Evolutionary conservation across 2,797 vertebrate species (phyloP).

Genomic region (Ispidina lecontei): DNA sequence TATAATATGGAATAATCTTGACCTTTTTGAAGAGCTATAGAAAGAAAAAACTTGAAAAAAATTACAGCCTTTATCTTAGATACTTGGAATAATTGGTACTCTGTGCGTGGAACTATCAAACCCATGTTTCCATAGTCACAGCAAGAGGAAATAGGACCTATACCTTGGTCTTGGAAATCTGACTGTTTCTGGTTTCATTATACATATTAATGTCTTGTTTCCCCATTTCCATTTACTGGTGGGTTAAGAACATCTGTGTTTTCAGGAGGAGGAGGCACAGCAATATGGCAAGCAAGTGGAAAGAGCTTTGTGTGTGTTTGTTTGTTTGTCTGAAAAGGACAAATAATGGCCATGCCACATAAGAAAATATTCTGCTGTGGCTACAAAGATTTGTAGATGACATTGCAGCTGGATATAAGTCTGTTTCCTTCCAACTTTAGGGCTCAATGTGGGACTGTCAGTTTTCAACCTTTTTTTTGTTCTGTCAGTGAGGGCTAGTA

Average conservation of each 20-base stretch:
- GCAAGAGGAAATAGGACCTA: background rate
- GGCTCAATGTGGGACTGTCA: background rate
- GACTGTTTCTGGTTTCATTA: constrained; percentile 26
- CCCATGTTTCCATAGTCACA: background rate
- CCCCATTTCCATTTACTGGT: background rate
- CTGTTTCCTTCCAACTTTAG: background rate
- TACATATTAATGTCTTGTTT: constrained; percentile 13
- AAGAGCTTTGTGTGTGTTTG: background rate
- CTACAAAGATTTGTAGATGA: background rate
- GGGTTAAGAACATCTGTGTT: constrained; percentile 24
- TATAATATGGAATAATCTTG: constrained; percentile 23
- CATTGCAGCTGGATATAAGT: background rate
- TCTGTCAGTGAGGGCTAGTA: constrained; percentile 72
- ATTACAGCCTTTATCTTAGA: constrained; percentile 26
- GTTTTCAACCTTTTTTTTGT: constrained; percentile 41
- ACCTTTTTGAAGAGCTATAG: constrained; percentile 50
- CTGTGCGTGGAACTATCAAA: background rate
- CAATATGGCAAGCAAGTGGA: constrained; percentile 7
- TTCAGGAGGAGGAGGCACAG: background rate
- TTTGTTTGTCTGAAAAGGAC: constrained; percentile 8
- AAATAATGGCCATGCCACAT: background rate
- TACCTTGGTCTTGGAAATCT: background rate
- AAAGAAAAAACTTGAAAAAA: constrained; percentile 44
- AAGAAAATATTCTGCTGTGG: background rate
- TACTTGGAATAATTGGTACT: constrained; percentile 26